A percentile compares a stretch with the other conserved stretches of the same genome.
Conservation (phyloP, 2,797 vertebrate genomes). For the Tenualosa thibaudeaui region DNA sequence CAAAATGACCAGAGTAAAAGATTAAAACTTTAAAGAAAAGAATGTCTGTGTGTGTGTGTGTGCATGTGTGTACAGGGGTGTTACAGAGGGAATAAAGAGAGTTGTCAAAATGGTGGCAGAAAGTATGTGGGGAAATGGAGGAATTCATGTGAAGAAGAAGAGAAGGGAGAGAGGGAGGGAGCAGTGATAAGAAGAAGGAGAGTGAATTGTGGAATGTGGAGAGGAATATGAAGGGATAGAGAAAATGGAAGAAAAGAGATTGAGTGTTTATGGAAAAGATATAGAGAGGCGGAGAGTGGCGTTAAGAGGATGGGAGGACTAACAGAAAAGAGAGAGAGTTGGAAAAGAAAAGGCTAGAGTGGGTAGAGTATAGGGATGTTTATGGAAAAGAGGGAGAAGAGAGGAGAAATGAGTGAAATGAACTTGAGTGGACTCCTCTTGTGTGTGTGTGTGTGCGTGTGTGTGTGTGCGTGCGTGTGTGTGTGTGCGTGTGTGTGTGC, state of each 20-base stretch:
- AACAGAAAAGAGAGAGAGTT: neutral
- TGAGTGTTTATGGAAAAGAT: neutral
- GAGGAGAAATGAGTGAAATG: neutral
- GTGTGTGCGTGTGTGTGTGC: conserved; percentile 6
- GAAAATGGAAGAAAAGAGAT: neutral
- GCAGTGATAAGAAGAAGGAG: neutral
- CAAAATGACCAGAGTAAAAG: conserved; percentile 1
- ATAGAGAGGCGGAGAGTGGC: neutral
- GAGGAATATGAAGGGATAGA: neutral
- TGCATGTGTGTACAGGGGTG: no score
- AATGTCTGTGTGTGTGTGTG: neutral
- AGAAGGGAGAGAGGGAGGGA: neutral
- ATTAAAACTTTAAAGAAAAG: neutral
- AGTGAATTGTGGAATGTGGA: neutral
- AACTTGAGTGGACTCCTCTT: neutral
- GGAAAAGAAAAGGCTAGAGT: neutral
- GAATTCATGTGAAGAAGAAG: neutral
- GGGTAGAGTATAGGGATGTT: neutral
- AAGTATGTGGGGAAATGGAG: neutral
- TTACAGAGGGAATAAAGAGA: neutral
- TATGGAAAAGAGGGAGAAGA: neutral
- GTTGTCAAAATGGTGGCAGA: neutral
- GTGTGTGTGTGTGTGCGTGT: neutral
- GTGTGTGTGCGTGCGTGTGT: conserved; percentile 12
- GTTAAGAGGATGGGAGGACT: no score